phyloP scores from a whole-genome alignment of 1,140 invertebrate genomes.

The Aphis gossypii region DNA sequence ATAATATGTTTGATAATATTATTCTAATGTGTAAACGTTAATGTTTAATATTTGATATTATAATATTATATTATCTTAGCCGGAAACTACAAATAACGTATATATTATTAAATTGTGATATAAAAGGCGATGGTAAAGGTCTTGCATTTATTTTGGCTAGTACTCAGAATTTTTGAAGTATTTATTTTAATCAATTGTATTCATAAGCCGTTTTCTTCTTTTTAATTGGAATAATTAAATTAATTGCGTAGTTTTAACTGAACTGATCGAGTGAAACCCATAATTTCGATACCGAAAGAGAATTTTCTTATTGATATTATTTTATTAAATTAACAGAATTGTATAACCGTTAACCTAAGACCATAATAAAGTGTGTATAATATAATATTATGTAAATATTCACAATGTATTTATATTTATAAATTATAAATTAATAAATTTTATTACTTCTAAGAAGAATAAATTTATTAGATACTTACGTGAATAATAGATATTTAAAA shows the following conservation, averaged over 20 bases:
- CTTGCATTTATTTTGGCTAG: background rate
- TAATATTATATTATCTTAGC: background rate
- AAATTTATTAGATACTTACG: background rate
- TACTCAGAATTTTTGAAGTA: background rate
- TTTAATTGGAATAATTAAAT: background rate
- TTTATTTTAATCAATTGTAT: conserved; percentile 5
- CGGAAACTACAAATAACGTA: conserved; percentile 8
- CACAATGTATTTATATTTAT: background rate
- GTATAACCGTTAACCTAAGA: background rate
- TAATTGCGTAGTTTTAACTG: background rate
- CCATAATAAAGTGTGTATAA: background rate
- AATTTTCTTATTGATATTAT: background rate
- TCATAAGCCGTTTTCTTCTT: background rate
- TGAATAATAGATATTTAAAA: background rate
- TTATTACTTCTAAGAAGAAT: background rate
- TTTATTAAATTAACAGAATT: background rate
- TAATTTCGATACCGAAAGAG: background rate
- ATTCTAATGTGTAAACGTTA: background rate
- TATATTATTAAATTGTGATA: background rate
- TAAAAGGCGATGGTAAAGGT: background rate
- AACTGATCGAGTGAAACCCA: background rate
- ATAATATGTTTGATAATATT: background rate
- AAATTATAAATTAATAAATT: conserved; percentile 3
- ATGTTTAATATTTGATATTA: background rate
- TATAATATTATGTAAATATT: background rate